Evolutionary conservation across 2,888 invertebrate species (phyloP).

Genomic region (Lathronympha strigana): DNA sequence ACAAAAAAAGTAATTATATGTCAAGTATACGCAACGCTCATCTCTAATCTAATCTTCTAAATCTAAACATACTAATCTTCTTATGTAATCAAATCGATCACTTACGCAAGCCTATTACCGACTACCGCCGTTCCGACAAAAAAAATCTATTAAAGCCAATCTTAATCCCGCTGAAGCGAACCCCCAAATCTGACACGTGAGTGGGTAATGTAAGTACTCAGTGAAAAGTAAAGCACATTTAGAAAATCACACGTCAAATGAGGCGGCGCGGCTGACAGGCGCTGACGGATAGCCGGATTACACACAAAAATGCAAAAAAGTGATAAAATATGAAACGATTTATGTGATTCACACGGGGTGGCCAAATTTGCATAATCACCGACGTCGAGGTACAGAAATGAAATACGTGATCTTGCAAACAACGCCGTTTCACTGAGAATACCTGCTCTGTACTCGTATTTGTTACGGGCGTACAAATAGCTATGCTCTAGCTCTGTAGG

Average conservation of each 20-base stretch:
- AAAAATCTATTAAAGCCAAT: background rate
- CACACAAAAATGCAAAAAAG: constrained; percentile 68
- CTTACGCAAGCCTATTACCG: too few species aligned
- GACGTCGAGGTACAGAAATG: constrained; percentile 62
- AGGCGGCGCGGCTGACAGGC: constrained; percentile 56
- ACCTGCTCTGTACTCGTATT: background rate
- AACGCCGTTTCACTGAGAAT: too few species aligned
- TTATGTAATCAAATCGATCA: too few species aligned
- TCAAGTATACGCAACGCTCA: too few species aligned
- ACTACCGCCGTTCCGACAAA: too few species aligned
- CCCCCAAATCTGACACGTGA: background rate
- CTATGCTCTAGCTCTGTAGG: background rate
- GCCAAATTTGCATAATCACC: constrained; percentile 76
- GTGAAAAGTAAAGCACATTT: constrained; percentile 40
- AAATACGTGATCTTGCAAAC: constrained; percentile 72
- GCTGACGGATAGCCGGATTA: constrained; percentile 71
- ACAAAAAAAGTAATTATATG: too few species aligned
- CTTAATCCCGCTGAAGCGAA: background rate
- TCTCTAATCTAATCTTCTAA: too few species aligned
- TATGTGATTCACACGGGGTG: constrained; percentile 70
- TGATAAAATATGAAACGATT: constrained; percentile 78
- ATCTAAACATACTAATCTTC: too few species aligned
- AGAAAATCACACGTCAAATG: constrained; percentile 64
- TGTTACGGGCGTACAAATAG: constrained; percentile 14
- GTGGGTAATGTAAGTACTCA: constrained; percentile 9